phyloP scores from a whole-genome alignment of 2,888 invertebrate genomes.

The Scotopteryx bipunctaria region DNA sequence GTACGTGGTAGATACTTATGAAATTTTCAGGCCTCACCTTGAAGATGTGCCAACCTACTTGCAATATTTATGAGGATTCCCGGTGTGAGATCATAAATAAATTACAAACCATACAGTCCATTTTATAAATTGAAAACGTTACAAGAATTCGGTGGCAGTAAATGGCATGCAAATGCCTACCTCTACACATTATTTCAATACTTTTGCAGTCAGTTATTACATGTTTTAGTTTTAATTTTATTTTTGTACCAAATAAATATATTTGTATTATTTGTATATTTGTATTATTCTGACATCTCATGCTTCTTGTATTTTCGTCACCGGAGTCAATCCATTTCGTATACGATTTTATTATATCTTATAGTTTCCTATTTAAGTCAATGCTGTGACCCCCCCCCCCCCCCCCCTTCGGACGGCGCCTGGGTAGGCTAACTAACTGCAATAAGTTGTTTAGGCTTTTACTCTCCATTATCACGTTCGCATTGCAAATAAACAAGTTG shows the following conservation, averaged over 20 bases:
- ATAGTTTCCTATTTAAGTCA: too few species aligned
- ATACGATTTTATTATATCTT: not conserved
- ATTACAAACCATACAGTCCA: slow-evolving; percentile 46
- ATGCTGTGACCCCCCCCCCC: too few species aligned
- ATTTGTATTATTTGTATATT: too few species aligned
- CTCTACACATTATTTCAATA: slow-evolving; percentile 1
- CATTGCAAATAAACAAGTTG: not conserved
- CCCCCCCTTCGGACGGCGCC: too few species aligned
- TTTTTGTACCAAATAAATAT: too few species aligned
- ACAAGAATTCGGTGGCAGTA: slow-evolving; percentile 32
- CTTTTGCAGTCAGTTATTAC: too few species aligned
- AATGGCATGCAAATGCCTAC: slow-evolving; percentile 26
- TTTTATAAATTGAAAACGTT: slow-evolving; percentile 52
- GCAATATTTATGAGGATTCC: slow-evolving; percentile 38
- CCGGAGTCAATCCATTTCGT: not conserved
- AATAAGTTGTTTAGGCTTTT: too few species aligned
- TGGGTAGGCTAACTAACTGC: too few species aligned
- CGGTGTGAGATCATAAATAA: slow-evolving; percentile 39
- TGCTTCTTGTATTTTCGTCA: not conserved
- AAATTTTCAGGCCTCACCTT: slow-evolving; percentile 15
- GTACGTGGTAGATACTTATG: too few species aligned
- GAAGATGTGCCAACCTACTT: slow-evolving; percentile 15
- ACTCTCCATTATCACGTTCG: too few species aligned
- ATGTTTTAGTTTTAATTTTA: too few species aligned
- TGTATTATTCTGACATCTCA: too few species aligned